phyloP scores from a whole-genome alignment of 2,113 vertebrate genomes.

The Hemicordylus capensis region DNA sequence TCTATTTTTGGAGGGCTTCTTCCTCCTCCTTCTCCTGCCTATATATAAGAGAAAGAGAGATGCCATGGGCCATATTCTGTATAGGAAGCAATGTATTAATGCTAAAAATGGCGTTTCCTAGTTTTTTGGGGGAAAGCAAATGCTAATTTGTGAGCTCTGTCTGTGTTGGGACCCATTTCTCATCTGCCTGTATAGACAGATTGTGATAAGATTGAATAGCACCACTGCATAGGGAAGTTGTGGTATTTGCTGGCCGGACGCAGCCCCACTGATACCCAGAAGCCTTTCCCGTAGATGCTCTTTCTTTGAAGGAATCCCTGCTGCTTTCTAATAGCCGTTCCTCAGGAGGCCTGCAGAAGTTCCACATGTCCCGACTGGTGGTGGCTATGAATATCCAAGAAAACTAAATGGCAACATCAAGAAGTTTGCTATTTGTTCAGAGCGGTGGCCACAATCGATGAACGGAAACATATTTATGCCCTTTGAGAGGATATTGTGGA shows the following conservation, averaged over 20 bases:
- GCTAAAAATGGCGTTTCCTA: too few relatives aligned
- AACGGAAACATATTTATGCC: not conserved
- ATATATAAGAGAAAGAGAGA: too few relatives aligned
- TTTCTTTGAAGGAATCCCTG: conserved; percentile 14
- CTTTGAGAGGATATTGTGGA: conserved; percentile 6
- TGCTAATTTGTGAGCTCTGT: too few relatives aligned
- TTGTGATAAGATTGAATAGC: conserved; percentile 45
- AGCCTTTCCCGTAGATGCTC: conserved; percentile 8
- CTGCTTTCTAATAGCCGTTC: conserved; percentile 31
- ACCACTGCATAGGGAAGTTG: not conserved
- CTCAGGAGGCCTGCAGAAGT: not conserved
- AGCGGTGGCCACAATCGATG: too few relatives aligned
- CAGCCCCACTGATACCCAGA: conserved; percentile 12
- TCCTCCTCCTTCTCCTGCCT: too few relatives aligned
- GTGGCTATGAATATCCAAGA: conserved; percentile 22
- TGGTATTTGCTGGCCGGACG: not conserved
- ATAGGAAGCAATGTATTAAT: too few relatives aligned
- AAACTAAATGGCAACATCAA: conserved; percentile 52
- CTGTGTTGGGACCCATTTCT: not conserved
- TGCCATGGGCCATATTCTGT: too few relatives aligned
- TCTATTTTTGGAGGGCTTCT: too few relatives aligned
- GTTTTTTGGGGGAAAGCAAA: too few relatives aligned
- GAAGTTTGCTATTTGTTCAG: conserved; percentile 30
- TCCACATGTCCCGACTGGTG: not conserved
- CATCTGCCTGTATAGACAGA: not conserved